Conservation (phyloP, 1,140 invertebrate genomes). For the Rhynchophorus ferrugineus region DNA sequence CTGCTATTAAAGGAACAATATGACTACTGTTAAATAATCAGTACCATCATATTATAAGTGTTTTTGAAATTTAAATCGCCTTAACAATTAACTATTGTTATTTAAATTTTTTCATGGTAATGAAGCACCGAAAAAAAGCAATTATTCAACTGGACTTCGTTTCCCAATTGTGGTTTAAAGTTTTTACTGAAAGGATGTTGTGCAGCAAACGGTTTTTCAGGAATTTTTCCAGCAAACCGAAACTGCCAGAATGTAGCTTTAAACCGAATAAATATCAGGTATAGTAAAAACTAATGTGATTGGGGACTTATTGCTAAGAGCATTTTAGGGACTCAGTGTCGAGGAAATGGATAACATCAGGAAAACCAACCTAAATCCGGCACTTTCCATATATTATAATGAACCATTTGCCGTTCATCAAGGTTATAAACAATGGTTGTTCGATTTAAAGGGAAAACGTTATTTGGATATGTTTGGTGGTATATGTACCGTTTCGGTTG, state of each 20-base stretch:
- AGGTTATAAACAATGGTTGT: slow-evolving; percentile 89
- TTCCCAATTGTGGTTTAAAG: too few species aligned
- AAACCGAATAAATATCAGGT: slow-evolving; percentile 41
- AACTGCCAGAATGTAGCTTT: slow-evolving; percentile 42
- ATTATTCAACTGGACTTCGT: too few species aligned
- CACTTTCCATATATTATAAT: slow-evolving; percentile 69
- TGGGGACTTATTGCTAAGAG: background rate
- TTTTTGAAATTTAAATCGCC: too few species aligned
- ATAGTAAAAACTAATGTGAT: slow-evolving; percentile 27
- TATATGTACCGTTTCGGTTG: slow-evolving; percentile 95
- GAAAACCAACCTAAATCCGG: slow-evolving; percentile 59
- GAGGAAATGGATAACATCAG: slow-evolving; percentile 52
- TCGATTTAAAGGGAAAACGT: slow-evolving; percentile 73
- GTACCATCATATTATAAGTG: too few species aligned
- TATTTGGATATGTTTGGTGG: slow-evolving; percentile 95
- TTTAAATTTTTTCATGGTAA: too few species aligned
- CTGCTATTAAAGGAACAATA: too few species aligned
- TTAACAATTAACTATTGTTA: too few species aligned
- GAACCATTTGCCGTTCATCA: slow-evolving; percentile 77
- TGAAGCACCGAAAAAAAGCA: too few species aligned
- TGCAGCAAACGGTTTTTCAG: too few species aligned
- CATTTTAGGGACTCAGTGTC: slow-evolving; percentile 50
- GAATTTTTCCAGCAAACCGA: slow-evolving; percentile 7
- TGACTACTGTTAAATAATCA: too few species aligned
- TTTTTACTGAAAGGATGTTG: too few species aligned